Evolutionary conservation across 2,888 invertebrate species (phyloP).

Genomic region (Tetragonisca angustula): DNA sequence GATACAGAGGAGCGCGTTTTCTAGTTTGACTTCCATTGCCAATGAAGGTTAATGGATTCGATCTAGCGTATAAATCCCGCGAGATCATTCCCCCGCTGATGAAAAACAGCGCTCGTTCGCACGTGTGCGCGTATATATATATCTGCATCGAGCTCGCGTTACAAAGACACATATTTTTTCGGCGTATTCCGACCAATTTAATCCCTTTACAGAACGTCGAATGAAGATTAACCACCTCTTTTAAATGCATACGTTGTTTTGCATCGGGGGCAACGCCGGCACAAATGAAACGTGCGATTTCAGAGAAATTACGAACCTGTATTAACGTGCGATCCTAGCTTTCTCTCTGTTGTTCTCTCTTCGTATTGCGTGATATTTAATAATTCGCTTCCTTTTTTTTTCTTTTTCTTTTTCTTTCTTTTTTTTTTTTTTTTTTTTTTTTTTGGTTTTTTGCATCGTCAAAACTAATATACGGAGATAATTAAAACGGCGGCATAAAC

Average conservation of each 20-base stretch:
- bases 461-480: constrained; percentile 30
- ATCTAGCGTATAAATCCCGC: constrained; percentile 28
- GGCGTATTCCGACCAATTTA: constrained; percentile 59
- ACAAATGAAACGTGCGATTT: constrained; percentile 52
- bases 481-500: neutral
- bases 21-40: neutral
- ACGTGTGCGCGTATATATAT: too few species aligned
- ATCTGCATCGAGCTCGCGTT: neutral
- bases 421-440: too few species aligned
- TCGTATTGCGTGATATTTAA: constrained; percentile 28
- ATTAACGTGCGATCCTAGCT: neutral
- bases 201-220: constrained; percentile 62
- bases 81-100: constrained; percentile 43
- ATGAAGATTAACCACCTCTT: constrained; percentile 70
- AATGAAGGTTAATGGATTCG: constrained; percentile 42
- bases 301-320: constrained; percentile 62
- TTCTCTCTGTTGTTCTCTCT: neutral
- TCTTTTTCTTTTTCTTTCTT: too few species aligned
- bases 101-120: constrained; percentile 34
- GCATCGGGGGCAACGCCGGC: constrained; percentile 57
- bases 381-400: neutral
- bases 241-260: constrained; percentile 72
- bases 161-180: constrained; percentile 50
- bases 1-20: neutral
- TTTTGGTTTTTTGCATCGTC: neutral